Evolutionary conservation across 1,140 invertebrate species (phyloP), one percentile per base, ranked within the genome.

Genomic region (Steinernema khuongi): DNA sequence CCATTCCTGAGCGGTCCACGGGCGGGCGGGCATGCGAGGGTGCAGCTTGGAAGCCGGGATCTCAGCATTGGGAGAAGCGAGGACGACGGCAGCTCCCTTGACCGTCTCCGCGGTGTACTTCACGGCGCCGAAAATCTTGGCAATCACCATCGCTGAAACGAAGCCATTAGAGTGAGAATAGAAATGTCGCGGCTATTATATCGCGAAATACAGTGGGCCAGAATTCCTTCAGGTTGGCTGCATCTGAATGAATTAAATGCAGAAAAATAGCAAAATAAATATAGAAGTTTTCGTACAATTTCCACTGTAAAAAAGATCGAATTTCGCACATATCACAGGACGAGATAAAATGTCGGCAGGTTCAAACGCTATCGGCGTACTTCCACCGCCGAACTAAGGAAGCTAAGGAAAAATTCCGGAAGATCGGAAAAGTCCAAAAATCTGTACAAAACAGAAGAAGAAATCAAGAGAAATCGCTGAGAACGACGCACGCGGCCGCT

Each of bases 1-100:
- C 67, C 77, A 83, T 81, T 81, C 81, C 26, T 68, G 75, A 70
- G 60, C 72, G 33, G 81, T 81, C 74, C 73, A 74, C 29, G 81
- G 81, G 43, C 81, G 72, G 68, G 81, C 81, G 18, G 74, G 72
- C 81, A 81, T 81, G 66, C 81, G 74, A 18, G 81, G 81, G 70
- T 84, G 81, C 17, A 81, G 70, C 43, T 81, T 75, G 26, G 81
- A 77, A 32, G 68, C 71, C 19, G 81, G 81, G 44, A 81, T 73
- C 22, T 79, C 70, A 31, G 73, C 81, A 72, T 84, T 79, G 22
- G 81, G 76, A 14, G 71, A 77, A 43, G 76, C 76, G 22, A 83
- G 70, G 18, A 80, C 77, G 22, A 79, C 26, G 31, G 79, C 81
- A 32, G 79, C 79, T 19, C 79, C 81, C 28, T 69, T 70, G 31